Evolutionary conservation across 2,888 invertebrate species (phyloP).

Genomic region (Ormyrus rosae): DNA sequence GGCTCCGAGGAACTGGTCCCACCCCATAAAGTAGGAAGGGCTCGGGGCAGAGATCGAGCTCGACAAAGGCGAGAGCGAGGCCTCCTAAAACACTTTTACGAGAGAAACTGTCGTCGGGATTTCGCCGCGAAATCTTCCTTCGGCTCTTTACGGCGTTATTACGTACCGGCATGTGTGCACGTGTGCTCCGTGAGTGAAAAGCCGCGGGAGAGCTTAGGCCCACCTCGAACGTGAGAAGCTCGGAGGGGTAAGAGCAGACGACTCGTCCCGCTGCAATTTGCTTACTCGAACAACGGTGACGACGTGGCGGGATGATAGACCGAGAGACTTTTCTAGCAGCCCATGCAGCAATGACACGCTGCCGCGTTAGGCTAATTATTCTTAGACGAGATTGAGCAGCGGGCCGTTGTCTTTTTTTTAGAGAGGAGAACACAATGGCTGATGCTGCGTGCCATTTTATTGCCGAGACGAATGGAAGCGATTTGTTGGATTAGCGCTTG

Average conservation of each 20-base stretch:
- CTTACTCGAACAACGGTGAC: constrained; percentile 28
- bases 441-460: not conserved
- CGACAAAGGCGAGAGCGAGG: not conserved
- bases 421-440: too few species aligned
- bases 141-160: constrained; percentile 55
- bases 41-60: not conserved
- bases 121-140: constrained; percentile 60
- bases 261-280: constrained; percentile 43
- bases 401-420: constrained; percentile 13
- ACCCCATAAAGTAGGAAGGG: constrained; percentile 40
- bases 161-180: constrained; percentile 16
- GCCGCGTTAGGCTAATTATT: constrained; percentile 47
- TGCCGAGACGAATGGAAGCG: not conserved
- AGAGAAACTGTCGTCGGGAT: constrained; percentile 62
- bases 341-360: constrained; percentile 44
- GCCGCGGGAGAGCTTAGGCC: constrained; percentile 44
- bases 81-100: constrained; percentile 64
- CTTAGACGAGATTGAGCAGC: constrained; percentile 36
- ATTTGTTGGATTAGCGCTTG: constrained; percentile 5
- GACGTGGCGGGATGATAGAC: constrained; percentile 52
- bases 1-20: constrained; percentile 61
- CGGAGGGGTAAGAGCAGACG: not conserved
- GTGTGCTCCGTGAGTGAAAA: constrained; percentile 49
- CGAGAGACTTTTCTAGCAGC: constrained; percentile 36
- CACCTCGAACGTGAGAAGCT: not conserved